A percentile compares a stretch with the other conserved stretches of the same genome.
Conservation (phyloP, 2,797 vertebrate species). For the Mycteria americana region DNA sequence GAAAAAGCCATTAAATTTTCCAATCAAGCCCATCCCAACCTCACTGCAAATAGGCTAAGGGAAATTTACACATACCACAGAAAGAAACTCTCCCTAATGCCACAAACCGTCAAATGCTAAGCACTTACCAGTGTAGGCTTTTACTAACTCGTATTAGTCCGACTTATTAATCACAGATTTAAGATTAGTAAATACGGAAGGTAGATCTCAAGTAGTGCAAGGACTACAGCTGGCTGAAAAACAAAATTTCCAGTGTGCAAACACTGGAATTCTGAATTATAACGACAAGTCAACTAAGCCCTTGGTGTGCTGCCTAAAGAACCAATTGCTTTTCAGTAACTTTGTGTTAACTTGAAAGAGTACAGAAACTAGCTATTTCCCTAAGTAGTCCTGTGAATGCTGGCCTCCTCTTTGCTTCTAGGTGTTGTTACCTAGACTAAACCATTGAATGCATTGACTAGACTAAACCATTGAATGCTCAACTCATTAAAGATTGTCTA, state of each 20-base stretch:
- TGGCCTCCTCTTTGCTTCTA: not conserved
- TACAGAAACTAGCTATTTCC: not conserved
- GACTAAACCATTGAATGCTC: not conserved
- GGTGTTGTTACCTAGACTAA: not conserved
- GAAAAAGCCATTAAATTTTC: constrained; percentile 39
- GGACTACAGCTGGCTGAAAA: not conserved
- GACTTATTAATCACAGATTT: not conserved
- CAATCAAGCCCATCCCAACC: not conserved
- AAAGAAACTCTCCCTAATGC: not conserved
- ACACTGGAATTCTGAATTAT: not conserved
- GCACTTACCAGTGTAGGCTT: not conserved
- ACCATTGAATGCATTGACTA: not conserved
- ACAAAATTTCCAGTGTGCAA: not conserved
- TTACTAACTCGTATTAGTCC: not conserved
- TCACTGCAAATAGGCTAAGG: not conserved
- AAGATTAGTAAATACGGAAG: not conserved
- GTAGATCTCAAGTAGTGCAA: not conserved
- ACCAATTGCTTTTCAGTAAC: not conserved
- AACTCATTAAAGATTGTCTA: not conserved
- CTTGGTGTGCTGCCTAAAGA: not conserved
- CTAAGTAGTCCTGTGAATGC: not conserved
- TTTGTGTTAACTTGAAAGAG: not conserved
- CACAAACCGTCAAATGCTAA: not conserved
- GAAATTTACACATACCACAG: not conserved
- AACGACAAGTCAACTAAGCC: not conserved